Evolutionary conservation across 2,888 invertebrate genomes (phyloP).

Genomic region (Strigamia transsilvanica): DNA sequence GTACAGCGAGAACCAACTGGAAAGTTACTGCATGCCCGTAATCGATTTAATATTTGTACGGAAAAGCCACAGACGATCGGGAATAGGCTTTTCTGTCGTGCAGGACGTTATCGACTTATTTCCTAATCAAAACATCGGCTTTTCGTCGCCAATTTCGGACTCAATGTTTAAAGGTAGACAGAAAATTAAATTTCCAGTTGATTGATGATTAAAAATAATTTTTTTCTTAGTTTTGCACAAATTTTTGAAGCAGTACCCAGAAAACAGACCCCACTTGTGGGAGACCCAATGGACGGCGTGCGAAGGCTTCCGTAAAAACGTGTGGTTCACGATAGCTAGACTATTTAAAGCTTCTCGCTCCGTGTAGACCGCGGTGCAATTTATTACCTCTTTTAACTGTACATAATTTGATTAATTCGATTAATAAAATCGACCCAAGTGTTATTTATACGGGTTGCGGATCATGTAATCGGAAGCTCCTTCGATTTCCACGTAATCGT

Average conservation of each 20-base stretch:
- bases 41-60: conserved; percentile 65
- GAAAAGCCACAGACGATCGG: conserved; percentile 61
- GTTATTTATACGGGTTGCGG: conserved; percentile 18
- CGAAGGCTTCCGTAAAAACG: conserved; percentile 43
- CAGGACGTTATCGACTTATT: conserved; percentile 60
- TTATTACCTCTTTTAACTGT: too few relatives aligned
- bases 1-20: conserved; percentile 54
- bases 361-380: background rate
- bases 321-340: conserved; percentile 38
- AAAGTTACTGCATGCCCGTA: conserved; percentile 62
- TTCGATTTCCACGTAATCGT: conserved; percentile 80
- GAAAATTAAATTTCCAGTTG: conserved; percentile 32
- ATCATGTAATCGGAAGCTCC: conserved; percentile 65
- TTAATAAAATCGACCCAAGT: background rate
- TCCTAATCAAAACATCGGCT: conserved; percentile 63
- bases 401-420: too few relatives aligned
- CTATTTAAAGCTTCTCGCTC: background rate
- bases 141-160: conserved; percentile 64
- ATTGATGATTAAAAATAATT: too few relatives aligned
- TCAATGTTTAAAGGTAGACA: conserved; percentile 62
- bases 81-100: conserved; percentile 62
- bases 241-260: background rate
- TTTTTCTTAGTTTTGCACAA: conserved; percentile 50
- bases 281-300: conserved; percentile 49
- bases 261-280: conserved; percentile 20